phyloP scores from a whole-genome alignment of 2,888 invertebrate genomes.

The Parapristionchus giblindavisi region DNA sequence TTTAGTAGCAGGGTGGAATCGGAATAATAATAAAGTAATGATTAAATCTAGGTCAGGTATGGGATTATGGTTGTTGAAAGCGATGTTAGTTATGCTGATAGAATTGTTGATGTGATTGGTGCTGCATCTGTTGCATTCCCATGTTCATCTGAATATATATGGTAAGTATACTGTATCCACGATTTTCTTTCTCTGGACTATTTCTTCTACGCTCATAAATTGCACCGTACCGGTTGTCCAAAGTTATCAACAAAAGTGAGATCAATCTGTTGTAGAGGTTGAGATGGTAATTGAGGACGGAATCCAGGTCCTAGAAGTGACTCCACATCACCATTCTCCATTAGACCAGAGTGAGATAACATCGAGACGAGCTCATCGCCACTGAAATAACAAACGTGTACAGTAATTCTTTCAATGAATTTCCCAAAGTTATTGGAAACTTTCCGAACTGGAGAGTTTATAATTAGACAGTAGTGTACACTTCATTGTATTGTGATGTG shows the following conservation, averaged over 20 bases:
- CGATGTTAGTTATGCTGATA: too few relatives aligned
- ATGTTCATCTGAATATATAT: background rate
- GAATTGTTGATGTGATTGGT: too few relatives aligned
- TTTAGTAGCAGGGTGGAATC: too few relatives aligned
- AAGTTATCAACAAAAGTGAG: constrained; percentile 60
- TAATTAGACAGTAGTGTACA: too few relatives aligned
- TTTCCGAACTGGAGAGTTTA: too few relatives aligned
- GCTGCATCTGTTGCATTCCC: background rate
- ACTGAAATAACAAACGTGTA: constrained; percentile 42
- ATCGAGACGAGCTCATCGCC: constrained; percentile 62
- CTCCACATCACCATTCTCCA: constrained; percentile 59
- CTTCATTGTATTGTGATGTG: too few relatives aligned
- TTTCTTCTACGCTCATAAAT: background rate
- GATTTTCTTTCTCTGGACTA: background rate
- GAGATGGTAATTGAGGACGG: constrained; percentile 55
- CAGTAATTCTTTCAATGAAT: too few relatives aligned
- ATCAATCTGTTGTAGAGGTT: constrained; percentile 63
- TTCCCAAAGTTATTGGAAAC: too few relatives aligned
- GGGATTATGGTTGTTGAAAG: too few relatives aligned
- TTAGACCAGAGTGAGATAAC: constrained; percentile 58
- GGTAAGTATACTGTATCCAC: background rate
- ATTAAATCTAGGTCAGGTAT: too few relatives aligned
- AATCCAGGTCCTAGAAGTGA: constrained; percentile 65
- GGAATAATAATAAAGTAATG: too few relatives aligned
- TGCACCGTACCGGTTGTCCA: constrained; percentile 20